Evolutionary conservation across 1,140 invertebrate genomes (phyloP), one percentile per base, ranked within the genome.

Genomic region (Diuraphis noxia): DNA sequence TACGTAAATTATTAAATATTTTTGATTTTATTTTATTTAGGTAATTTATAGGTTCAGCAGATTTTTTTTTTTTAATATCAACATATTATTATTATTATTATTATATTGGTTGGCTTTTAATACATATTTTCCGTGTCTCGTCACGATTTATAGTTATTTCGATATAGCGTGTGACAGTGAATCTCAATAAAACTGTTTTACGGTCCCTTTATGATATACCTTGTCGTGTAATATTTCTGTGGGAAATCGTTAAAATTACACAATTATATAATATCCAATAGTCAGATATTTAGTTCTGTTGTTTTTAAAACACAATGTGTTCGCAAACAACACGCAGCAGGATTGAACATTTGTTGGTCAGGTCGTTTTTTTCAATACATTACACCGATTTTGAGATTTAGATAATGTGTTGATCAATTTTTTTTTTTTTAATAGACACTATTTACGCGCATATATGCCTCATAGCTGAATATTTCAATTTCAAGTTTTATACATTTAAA

Each of bases 101-200:
- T 49, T n/a, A 63, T 63, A n/a, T 63, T 13, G 30, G 4, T 5
- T 30, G 30, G 56, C 56, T 30, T n/a, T 63, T n/a, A n/a, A 63
- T 63, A 63, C 30, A 63, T 63, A 13, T 63, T 63, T 63, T n/a
- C 13, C 56, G 56, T 63, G 56, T n/a, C 30, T 63, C 30, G 56
- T 63, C 30, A n/a, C 21, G 56, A 63, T 63, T 63, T 63, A 72
- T 72, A 72, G 56, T 72, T n/a, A 72, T 72, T 72, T 72, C 30
- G 56, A n/a, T 72, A 72, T n/a, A 2, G 56, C 56, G 56, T 72
- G 56, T 72, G 56, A 72, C 56, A n/a, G 56, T 72, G 56, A 72
- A 72, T n/a, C 56, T n/a, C 56, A n/a, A 72, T 72, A 72, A 72
- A 72, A 72, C 30, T 72, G 56, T 72, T 72, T 72, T 72, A 72